Evolutionary conservation across 2,888 invertebrate species (phyloP), one percentile per base, ranked within the genome.

Genomic region (Falcaria lacertinaria): DNA sequence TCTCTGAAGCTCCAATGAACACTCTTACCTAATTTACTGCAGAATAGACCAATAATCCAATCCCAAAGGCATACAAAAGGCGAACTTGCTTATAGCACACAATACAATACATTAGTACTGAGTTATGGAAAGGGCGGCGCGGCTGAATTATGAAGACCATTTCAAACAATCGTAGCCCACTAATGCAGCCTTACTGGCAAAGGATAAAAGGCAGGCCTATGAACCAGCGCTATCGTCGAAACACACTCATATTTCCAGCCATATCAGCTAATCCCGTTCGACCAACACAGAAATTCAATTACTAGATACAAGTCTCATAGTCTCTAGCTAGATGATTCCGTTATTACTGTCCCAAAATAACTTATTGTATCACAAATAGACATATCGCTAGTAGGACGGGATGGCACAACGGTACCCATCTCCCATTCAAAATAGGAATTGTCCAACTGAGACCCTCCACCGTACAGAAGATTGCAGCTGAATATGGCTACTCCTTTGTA

Each of bases 221-320:
- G 66, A 60, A 68, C 68, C 60, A 47, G 44, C 53, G 60, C 56
- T 79, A 76, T 79, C 74, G 64, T 49, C 25, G 34, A 46, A 55
- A 66, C 66, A 63, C 76, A 74, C 69, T 72, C 74, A 64, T 67
- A 68, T 69, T 69, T 64, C 53, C 56, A 54, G 45, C 42, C 50
- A 54, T 52, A 56, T 56, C 59, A 59, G 50, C 56, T 68, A 72
- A 74, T 67, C 67, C 64, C 42, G 34, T 32, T 16, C 33, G 34
- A 33, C 35, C 41, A 44, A 33, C 35, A 41, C 25, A 16, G 42
- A 36, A 15, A 19, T 36, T 16, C 15, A 19, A 8, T 35, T 17
- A 28, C 28, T 42, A 36, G 32, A 33, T 19, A 32, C 14, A 14
- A 19, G 16, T 34, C 13, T 19, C 22, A 8, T 14, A 33, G 17